Conservation (phyloP, 2,888 invertebrate species). For the Cybosia mesomella region DNA sequence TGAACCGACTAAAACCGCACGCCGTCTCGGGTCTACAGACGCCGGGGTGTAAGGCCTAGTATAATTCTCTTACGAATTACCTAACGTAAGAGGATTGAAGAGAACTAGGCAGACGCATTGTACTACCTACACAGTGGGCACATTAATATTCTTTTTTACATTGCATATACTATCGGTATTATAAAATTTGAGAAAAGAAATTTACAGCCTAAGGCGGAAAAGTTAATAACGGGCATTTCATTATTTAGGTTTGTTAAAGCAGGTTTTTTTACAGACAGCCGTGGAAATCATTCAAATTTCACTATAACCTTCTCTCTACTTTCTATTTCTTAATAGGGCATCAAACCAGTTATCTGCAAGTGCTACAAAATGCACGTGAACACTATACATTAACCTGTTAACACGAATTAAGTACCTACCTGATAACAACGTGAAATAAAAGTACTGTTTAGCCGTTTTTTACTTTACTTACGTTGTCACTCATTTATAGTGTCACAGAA, state of each 20-base stretch:
- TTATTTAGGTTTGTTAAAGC: neutral
- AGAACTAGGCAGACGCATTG: no score
- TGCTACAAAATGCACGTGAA: slow-evolving; percentile 13
- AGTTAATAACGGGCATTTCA: neutral
- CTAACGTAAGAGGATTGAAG: no score
- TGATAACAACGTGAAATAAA: neutral
- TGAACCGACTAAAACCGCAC: no score
- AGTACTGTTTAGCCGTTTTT: neutral
- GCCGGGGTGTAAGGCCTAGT: no score
- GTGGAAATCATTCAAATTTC: slow-evolving; percentile 14
- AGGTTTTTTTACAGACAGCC: neutral
- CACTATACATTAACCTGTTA: slow-evolving; percentile 1
- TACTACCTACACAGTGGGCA: no score
- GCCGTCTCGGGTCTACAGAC: no score
- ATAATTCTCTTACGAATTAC: no score
- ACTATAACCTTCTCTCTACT: slow-evolving; percentile 15
- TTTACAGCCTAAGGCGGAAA: no score
- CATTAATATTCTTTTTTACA: no score
- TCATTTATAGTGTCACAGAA: neutral
- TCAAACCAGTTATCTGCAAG: slow-evolving; percentile 15
- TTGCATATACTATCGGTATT: no score
- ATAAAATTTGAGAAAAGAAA: no score
- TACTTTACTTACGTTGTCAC: no score
- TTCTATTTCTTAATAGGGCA: slow-evolving; percentile 11
- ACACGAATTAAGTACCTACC: neutral